These are phyloP conservation scores for Odocoileus virginianus DNA, from an alignment of 2,113 vertebrate species.

Conservation along the genomic window DNA sequence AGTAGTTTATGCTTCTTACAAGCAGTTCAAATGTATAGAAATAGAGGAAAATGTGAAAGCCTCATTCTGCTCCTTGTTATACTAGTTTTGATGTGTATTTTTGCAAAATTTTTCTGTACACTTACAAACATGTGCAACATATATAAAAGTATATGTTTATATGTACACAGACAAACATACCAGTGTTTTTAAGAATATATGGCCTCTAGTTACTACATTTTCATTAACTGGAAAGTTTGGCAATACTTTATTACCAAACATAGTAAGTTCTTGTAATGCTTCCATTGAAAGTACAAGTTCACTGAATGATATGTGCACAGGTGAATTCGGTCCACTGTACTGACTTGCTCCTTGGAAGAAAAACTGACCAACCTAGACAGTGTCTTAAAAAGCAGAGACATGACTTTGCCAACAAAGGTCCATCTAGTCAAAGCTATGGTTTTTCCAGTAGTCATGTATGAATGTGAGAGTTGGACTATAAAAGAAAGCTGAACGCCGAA, in stretches of 20 bases:
- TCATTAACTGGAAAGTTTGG: not conserved
- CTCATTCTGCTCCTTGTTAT: not conserved
- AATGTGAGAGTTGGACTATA: not conserved
- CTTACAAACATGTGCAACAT: not conserved
- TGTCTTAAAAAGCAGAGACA: not conserved
- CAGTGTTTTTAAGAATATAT: not conserved
- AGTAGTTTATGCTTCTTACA: not conserved
- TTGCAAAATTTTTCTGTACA: not conserved
- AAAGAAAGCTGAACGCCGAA: not conserved
- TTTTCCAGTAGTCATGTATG: not conserved
- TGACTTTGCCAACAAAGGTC: not conserved
- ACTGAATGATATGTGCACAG: not conserved
- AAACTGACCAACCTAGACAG: not conserved
- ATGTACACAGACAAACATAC: not conserved
- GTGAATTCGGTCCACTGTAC: not conserved
- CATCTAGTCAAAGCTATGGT: accelerated
- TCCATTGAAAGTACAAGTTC: not conserved
- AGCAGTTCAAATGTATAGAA: not conserved
- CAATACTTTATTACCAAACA: not conserved
- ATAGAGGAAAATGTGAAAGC: not conserved
- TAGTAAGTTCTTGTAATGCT: not conserved
- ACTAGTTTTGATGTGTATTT: not conserved
- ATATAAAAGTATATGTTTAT: not conserved
- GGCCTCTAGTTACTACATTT: not conserved
- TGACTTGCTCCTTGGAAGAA: not conserved